phyloP scores from a whole-genome alignment of 2,888 invertebrate species.

The Cephus pulcher region DNA sequence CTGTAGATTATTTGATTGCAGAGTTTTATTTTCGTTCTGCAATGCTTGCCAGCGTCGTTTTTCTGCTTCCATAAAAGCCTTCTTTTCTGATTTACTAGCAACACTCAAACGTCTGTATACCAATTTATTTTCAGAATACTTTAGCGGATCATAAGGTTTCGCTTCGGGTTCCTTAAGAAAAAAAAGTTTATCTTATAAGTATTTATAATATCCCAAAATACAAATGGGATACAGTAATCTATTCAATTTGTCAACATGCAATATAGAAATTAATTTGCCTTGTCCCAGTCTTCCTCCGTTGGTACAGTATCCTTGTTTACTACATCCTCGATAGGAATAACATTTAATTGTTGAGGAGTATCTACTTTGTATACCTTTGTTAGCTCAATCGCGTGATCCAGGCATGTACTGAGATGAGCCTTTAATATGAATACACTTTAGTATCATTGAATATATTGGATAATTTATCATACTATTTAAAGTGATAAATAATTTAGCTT shows the following conservation, averaged over 20 bases:
- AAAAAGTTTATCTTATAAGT: background rate
- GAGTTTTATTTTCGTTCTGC: background rate
- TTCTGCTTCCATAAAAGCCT: background rate
- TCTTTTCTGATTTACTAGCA: constrained; percentile 26
- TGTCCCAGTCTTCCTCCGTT: constrained; percentile 24
- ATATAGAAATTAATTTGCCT: constrained; percentile 12
- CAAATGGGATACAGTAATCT: background rate
- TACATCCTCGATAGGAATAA: constrained; percentile 14
- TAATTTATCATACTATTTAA: background rate
- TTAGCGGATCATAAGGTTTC: constrained; percentile 35
- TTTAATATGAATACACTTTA: too few species aligned
- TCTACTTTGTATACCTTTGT: too few species aligned
- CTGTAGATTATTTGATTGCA: background rate
- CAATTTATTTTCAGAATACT: constrained; percentile 19
- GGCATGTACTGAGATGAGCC: too few species aligned
- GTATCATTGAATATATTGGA: too few species aligned
- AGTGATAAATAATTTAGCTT: background rate
- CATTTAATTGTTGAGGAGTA: too few species aligned
- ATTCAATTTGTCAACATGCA: constrained; percentile 6
- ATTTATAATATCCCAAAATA: constrained; percentile 35
- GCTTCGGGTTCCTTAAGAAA: constrained; percentile 27
- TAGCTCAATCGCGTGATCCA: too few species aligned
- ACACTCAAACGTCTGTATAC: constrained; percentile 27
- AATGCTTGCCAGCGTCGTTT: background rate
- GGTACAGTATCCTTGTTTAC: constrained; percentile 17